Base-by-base conservation (phyloP, 2,113 vertebrate genomes). In the Acrocephalus kingi region DNA sequence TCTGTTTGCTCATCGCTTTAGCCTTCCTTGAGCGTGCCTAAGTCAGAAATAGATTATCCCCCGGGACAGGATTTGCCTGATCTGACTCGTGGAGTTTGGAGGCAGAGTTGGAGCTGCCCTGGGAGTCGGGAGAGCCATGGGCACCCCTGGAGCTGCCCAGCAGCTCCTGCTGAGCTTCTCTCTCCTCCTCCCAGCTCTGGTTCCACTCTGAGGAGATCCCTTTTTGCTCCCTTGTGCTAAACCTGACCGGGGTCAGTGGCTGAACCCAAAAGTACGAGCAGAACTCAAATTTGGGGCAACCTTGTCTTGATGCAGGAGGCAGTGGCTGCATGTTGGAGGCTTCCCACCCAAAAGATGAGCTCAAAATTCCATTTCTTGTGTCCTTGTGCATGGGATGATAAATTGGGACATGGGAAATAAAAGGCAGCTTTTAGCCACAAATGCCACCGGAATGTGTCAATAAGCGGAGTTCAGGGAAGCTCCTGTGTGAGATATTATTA, bases 1-100 rank as follows among this genome's bases (percentile, higher is more conserved):
- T 93, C 83, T 87, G 80, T 96, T 92, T 84, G 7, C 91, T 97
- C 92, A 95, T 94, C 92, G 86, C 23, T 96, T 97, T 74, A 63
- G 80, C 31, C 68, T 30, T 97, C 86, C 91, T 81, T 48, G 76
- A 93, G 96, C 73, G 3, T 94, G 90, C 69, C 87, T 35, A n/a
- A 90, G 80, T 87, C n/a, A 92, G 31, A 94, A 97, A 95, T 75
- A 95, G 94, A 84, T 90, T 14, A 51, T 94, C 66, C 95, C 78
- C 39, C 4, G 3, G 93, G 96, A 58, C 4, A 87, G 86, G 88
- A 91, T 72, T 87, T 94, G 94, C 93, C 96, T 96, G 61, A 45
- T 87, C 16, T 93, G 94, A 90, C 91, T 95, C 13, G 6, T 63
- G 88, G 72, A 33, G 83, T 84, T 93, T n/a, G 91, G 76, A 64